Conservation (phyloP, 2,113 vertebrate genomes). For the Motacilla tschutschensis region DNA sequence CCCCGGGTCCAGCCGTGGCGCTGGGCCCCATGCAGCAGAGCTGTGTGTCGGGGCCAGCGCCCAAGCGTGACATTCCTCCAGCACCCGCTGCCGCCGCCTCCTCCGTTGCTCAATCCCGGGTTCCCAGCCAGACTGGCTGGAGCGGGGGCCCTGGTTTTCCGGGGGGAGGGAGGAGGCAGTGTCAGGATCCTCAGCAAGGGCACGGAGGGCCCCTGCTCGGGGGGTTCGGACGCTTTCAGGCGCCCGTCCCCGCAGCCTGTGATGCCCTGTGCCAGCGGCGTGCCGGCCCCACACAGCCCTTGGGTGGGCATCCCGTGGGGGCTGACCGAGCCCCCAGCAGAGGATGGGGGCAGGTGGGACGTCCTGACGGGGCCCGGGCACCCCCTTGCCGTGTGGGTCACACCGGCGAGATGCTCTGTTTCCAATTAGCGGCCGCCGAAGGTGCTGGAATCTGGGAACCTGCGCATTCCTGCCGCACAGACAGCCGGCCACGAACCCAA, state of each 20-base stretch:
- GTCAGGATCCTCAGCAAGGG: slow-evolving; percentile 21
- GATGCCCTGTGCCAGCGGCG: neutral
- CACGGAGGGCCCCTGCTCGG: slow-evolving; percentile 16
- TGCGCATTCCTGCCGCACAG: slow-evolving; percentile 41
- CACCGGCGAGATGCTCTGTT: slow-evolving; percentile 44
- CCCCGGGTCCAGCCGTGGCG: neutral
- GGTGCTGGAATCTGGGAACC: slow-evolving; percentile 58
- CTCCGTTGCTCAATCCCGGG: slow-evolving; percentile 51
- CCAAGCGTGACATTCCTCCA: slow-evolving; percentile 49
- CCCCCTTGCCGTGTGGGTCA: neutral
- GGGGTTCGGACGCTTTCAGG: neutral
- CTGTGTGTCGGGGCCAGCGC: neutral
- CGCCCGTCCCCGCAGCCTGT: accelerated
- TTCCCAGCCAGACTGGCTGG: slow-evolving; percentile 56
- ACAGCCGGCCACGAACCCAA: slow-evolving; percentile 23
- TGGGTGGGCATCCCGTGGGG: accelerated
- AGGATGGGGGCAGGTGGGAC: accelerated
- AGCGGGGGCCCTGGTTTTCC: slow-evolving; percentile 43
- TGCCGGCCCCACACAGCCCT: accelerated
- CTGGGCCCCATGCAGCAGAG: neutral
- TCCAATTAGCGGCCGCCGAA: slow-evolving; percentile 50
- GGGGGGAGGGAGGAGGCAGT: slow-evolving; percentile 35
- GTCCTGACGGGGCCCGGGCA: neutral
- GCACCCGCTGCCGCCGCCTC: slow-evolving; percentile 27
- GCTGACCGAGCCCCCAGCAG: accelerated